Evolutionary conservation across 2,888 invertebrate genomes (phyloP), one percentile per base, ranked within the genome.

Genomic region (Mythimna impura): DNA sequence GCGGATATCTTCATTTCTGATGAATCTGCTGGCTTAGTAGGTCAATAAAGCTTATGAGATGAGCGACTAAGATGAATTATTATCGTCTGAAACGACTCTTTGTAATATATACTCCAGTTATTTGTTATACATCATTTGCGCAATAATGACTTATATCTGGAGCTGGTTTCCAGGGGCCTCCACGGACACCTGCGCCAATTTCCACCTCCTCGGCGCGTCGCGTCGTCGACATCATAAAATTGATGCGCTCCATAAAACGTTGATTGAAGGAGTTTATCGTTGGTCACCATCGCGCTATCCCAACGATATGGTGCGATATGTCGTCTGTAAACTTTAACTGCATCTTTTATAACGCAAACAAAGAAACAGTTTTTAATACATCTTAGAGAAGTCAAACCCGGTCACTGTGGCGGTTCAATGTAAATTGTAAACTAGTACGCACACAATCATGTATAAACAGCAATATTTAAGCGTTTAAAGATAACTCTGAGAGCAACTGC

Each of bases 221-320:
- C 57, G 30, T 43, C 36, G 14, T 22, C 62, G 52, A n/a, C 22
- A 47, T 70, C 47, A 73, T 73, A 78, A 82, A 74, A 73, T 79
- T 78, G 50, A 73, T 78, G 74, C 54, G 66, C 65, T 60, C n/a
- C 78, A 82, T 82, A 85, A 82, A 82, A 82, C 61, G 43, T 82
- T 65, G 82, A 82, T 78, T 75, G 82, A 66, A 64, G 62, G 71
- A 70, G 69, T 85, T 82, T 78, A 85, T 82, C 66, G 74, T 64
- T 58, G 22, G 25, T 12, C 63, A n/a, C n/a, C n/a, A n/a, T n/a
- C 36, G 61, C 40, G 25, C 61, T 7, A 71, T 71, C 61, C 60
- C 34, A 7, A 34, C 34, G n/a, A 14, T 54, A 22, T 40, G 22
- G 1, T 10, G n/a, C 54, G 50, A 25, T 43, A 66, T 63, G 43